Evolutionary conservation across 2,888 invertebrate genomes (phyloP).

Genomic region (Oligia latruncula): DNA sequence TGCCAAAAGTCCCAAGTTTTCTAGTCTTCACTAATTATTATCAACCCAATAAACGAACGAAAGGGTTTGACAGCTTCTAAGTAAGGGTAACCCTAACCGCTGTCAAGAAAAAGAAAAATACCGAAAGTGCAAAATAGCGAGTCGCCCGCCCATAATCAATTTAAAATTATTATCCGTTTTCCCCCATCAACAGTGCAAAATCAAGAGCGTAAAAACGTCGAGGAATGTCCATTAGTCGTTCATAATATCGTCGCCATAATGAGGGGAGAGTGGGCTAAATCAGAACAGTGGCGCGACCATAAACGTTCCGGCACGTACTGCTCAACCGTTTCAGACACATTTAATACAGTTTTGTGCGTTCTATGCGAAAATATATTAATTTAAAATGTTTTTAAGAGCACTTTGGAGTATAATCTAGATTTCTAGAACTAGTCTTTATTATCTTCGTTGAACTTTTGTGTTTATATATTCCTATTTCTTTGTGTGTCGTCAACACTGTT

Average conservation of each 20-base stretch:
- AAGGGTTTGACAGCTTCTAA: slow-evolving; percentile 44
- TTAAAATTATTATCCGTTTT: slow-evolving; percentile 80
- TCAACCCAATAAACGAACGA: slow-evolving; percentile 27
- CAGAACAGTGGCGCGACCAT: slow-evolving; percentile 72
- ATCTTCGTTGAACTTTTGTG: not conserved
- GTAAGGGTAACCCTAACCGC: slow-evolving; percentile 34
- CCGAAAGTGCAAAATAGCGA: slow-evolving; percentile 53
- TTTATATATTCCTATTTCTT: not conserved
- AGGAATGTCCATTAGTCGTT: slow-evolving; percentile 84
- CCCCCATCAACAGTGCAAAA: slow-evolving; percentile 76
- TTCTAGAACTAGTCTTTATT: not conserved
- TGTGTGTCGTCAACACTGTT: not conserved
- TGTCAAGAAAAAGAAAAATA: slow-evolving; percentile 45
- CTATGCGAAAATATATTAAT: slow-evolving; percentile 51
- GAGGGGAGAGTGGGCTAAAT: slow-evolving; percentile 82
- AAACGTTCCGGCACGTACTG: slow-evolving; percentile 80
- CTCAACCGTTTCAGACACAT: slow-evolving; percentile 65
- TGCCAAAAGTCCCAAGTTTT: not conserved
- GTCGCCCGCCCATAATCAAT: slow-evolving; percentile 69
- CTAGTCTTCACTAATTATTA: slow-evolving; percentile 16
- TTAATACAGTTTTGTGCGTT: slow-evolving; percentile 50
- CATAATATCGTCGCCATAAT: slow-evolving; percentile 81
- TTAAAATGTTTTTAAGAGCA: slow-evolving; percentile 28
- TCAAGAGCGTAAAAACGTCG: slow-evolving; percentile 78
- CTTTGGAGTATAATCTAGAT: slow-evolving; percentile 10